Evolutionary conservation across 2,113 vertebrate species (phyloP).

Genomic region (Hypocryptadius cinnamomeus): DNA sequence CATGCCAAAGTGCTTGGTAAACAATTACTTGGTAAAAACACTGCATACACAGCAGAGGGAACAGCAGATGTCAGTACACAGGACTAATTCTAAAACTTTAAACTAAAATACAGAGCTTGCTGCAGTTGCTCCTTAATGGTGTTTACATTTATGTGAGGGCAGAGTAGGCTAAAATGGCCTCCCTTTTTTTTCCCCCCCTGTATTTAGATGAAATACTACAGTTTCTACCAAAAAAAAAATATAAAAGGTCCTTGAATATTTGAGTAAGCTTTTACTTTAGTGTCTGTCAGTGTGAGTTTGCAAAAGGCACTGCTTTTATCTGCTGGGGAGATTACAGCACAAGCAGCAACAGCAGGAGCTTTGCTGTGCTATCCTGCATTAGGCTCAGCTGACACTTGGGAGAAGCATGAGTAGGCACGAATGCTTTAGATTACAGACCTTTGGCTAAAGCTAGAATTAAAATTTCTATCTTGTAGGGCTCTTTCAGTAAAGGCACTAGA

Average conservation of each 20-base stretch:
- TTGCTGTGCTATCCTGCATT: slow-evolving; percentile 10
- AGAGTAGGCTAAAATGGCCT: not conserved
- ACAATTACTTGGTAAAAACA: not conserved
- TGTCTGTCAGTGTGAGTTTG: slow-evolving; percentile 18
- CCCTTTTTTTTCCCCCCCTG: not conserved
- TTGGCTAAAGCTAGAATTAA: slow-evolving; percentile 27
- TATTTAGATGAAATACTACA: not conserved
- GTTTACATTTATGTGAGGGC: not conserved
- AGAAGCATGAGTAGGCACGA: slow-evolving; percentile 15
- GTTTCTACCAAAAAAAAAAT: not conserved
- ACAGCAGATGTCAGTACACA: not conserved
- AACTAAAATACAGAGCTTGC: not conserved
- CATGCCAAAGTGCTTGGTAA: not conserved
- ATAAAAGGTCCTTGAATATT: not conserved
- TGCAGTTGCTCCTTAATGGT: not conserved
- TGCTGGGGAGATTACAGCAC: slow-evolving; percentile 35
- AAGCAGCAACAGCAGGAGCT: slow-evolving; percentile 15
- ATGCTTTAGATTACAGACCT: slow-evolving; percentile 53
- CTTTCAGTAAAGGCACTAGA: not conserved
- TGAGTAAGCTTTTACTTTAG: slow-evolving; percentile 49
- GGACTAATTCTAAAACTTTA: not conserved
- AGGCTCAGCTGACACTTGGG: slow-evolving; percentile 36
- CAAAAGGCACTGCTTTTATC: slow-evolving; percentile 54
- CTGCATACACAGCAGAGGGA: not conserved
- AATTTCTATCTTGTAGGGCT: not conserved